These are phyloP conservation scores for Scaptomyza polygonia DNA, from an alignment of 2,888 invertebrate genomes.

Conservation along the genomic window DNA sequence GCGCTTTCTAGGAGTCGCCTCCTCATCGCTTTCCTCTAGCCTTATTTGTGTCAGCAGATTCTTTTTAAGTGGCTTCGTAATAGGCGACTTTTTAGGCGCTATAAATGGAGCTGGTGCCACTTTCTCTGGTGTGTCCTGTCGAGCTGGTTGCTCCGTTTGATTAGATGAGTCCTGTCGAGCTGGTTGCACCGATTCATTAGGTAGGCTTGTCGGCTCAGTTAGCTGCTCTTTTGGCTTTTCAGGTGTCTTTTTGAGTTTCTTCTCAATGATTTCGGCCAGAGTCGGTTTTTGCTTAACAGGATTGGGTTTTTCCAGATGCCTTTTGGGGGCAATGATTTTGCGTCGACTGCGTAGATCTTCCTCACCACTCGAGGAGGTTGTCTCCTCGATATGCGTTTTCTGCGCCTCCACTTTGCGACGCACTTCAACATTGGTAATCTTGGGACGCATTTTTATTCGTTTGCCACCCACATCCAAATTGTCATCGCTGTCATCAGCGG, in stretches of 20 bases:
- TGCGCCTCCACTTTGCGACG: conserved; percentile 82
- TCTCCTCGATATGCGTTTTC: conserved; percentile 73
- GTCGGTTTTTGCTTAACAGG: conserved; percentile 70
- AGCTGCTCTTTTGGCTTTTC: conserved; percentile 54
- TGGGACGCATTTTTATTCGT: conserved; percentile 82
- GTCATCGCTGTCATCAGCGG: conserved; percentile 60
- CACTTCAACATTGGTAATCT: conserved; percentile 73
- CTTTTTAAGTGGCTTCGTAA: conserved; percentile 80
- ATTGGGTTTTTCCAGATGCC: conserved; percentile 52
- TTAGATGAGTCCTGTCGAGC: conserved; percentile 18
- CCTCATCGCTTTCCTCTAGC: conserved; percentile 76
- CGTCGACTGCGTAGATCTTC: conserved; percentile 72
- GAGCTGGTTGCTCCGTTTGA: not conserved
- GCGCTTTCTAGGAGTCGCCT: conserved; percentile 71
- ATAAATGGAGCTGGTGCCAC: conserved; percentile 27
- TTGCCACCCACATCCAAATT: conserved; percentile 82
- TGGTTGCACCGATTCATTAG: not conserved
- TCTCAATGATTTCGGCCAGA: conserved; percentile 79
- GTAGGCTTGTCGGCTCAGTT: not conserved
- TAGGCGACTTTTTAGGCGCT: conserved; percentile 68
- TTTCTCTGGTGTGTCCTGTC: conserved; percentile 27
- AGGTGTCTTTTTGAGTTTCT: conserved; percentile 74
- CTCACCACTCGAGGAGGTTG: conserved; percentile 82
- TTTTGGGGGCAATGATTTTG: conserved; percentile 70
- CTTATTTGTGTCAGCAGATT: conserved; percentile 76